Evolutionary conservation across 1,140 invertebrate species (phyloP).

Genomic region (Caenorhabditis elegans): DNA sequence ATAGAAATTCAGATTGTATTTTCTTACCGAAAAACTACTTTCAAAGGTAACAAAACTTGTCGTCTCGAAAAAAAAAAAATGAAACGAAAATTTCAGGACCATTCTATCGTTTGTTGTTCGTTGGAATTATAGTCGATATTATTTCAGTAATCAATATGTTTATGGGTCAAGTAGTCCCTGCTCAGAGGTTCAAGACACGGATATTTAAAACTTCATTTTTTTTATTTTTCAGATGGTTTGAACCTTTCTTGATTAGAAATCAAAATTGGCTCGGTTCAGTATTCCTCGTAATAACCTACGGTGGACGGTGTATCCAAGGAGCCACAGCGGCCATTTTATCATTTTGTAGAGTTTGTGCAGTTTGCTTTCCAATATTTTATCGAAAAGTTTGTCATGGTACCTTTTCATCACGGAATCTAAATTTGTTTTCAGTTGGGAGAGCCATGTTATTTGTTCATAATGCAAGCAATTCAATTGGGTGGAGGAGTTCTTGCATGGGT

Average conservation of each 20-base stretch:
- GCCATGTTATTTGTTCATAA: background rate
- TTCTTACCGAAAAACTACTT: background rate
- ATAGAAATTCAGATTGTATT: background rate
- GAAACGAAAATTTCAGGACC: background rate
- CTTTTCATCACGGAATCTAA: background rate
- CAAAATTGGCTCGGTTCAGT: background rate
- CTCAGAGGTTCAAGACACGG: background rate
- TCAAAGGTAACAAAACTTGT: constrained; percentile 4
- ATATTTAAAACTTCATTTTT: no score
- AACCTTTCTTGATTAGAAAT: background rate
- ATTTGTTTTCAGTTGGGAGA: background rate
- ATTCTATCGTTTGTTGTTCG: background rate
- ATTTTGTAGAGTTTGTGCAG: constrained; percentile 8
- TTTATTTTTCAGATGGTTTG: background rate
- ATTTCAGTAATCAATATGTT: constrained; percentile 12
- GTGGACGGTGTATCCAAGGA: background rate
- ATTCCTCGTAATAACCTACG: background rate
- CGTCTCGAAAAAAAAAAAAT: no score
- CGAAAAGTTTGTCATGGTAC: background rate
- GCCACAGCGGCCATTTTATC: constrained; percentile 7
- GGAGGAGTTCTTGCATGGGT: background rate
- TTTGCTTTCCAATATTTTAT: background rate
- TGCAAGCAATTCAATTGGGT: background rate
- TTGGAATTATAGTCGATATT: constrained; percentile 9
- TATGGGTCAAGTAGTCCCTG: background rate